Evolutionary conservation across 2,113 vertebrate genomes (phyloP).

Genomic region (Xerus inauris): DNA sequence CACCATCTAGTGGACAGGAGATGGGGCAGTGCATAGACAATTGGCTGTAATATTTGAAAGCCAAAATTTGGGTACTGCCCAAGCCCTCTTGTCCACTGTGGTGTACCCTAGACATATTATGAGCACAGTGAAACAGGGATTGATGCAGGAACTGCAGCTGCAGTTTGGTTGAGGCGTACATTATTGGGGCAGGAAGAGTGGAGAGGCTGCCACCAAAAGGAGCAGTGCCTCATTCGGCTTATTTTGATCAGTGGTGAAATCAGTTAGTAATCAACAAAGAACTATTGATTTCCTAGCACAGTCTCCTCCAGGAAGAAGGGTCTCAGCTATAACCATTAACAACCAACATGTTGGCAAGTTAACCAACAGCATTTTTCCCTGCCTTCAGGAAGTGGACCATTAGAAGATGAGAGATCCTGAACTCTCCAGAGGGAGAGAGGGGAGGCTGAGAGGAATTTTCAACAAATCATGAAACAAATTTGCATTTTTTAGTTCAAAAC

Average conservation of each 20-base stretch:
- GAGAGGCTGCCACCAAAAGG: not conserved
- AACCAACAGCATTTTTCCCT: not conserved
- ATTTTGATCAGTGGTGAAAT: conserved; percentile 54
- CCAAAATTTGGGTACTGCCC: not conserved
- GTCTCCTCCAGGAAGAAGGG: not conserved
- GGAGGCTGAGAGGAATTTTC: not conserved
- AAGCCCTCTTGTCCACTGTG: not conserved
- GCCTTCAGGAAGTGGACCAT: conserved; percentile 38
- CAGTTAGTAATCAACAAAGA: conserved; percentile 73
- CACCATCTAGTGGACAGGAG: conserved; percentile 78
- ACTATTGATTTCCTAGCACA: conserved; percentile 51
- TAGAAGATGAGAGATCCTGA: not conserved
- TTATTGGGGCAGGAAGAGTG: not conserved
- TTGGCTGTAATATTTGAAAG: not conserved
- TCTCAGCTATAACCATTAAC: not conserved
- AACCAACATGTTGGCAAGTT: conserved; percentile 21
- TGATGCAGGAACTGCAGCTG: not conserved
- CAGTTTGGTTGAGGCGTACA: not conserved
- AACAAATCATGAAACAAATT: conserved; percentile 40
- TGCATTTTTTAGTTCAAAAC: conserved; percentile 16
- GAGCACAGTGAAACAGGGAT: not conserved
- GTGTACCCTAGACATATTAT: not conserved
- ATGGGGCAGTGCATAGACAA: not conserved
- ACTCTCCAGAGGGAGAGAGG: not conserved
- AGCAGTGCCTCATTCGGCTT: not conserved